These are phyloP conservation scores for Drosophila kambysellisi DNA, from an alignment of 2,888 invertebrate species.

Conservation along the genomic window DNA sequence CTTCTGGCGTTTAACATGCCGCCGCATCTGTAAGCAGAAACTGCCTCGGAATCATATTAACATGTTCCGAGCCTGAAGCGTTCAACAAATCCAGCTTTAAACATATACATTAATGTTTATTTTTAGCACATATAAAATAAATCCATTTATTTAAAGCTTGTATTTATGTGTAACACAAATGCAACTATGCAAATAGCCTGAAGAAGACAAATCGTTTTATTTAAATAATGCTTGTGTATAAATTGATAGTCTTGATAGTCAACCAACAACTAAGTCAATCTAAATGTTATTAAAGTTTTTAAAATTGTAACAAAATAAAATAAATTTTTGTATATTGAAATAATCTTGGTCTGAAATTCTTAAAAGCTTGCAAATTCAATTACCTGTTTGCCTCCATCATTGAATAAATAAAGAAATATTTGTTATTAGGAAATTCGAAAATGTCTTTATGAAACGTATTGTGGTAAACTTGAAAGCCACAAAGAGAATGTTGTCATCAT, in stretches of 20 bases:
- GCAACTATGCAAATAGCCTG: not conserved
- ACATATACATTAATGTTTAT: slow-evolving; percentile 19
- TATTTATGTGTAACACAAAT: slow-evolving; percentile 4
- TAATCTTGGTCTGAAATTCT: not conserved
- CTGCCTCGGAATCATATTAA: slow-evolving; percentile 77
- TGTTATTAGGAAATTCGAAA: not conserved
- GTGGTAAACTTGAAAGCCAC: slow-evolving; percentile 18
- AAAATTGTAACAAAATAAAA: not conserved
- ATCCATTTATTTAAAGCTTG: slow-evolving; percentile 35
- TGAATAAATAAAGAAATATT: not conserved
- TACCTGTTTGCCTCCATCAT: not conserved
- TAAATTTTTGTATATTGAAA: not conserved
- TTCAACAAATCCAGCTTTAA: not conserved
- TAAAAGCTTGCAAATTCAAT: not conserved
- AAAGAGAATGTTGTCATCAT: slow-evolving; percentile 65
- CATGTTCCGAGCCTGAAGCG: slow-evolving; percentile 79
- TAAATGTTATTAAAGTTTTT: not conserved
- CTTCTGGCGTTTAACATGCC: slow-evolving; percentile 92
- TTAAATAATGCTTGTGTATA: not conserved
- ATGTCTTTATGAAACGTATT: not conserved
- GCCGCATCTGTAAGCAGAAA: slow-evolving; percentile 82
- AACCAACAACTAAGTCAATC: not conserved
- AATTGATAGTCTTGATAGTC: not conserved
- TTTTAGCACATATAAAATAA: slow-evolving; percentile 20
- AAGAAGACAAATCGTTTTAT: not conserved